Conservation (phyloP, 2,113 vertebrate species). For the Ceuthmochares aereus region DNA sequence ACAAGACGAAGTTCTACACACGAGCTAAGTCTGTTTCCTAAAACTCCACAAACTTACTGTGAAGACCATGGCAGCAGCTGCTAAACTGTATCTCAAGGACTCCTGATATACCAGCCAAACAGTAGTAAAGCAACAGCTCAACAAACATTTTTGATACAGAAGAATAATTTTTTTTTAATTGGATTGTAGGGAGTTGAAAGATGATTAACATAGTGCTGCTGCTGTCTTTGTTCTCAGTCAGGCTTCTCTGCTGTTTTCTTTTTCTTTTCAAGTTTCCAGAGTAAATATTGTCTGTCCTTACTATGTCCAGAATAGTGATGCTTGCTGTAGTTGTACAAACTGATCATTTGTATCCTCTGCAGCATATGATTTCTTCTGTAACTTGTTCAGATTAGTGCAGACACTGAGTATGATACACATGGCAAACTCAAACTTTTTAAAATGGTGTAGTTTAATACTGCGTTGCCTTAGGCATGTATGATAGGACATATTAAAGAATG, state of each 20-base stretch:
- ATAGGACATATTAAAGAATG: not conserved
- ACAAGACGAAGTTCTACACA: conserved; percentile 17
- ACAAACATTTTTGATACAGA: not conserved
- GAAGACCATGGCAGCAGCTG: not conserved
- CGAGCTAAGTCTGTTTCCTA: not conserved
- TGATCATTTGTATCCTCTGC: not conserved
- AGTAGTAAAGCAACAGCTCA: not conserved
- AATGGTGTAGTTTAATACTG: not conserved
- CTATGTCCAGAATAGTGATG: not conserved
- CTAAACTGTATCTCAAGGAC: not conserved
- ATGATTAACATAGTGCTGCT: not conserved
- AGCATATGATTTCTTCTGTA: not conserved
- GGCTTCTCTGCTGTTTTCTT: not conserved
- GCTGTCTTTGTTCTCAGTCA: not conserved
- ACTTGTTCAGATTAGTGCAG: not conserved
- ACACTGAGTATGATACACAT: not conserved
- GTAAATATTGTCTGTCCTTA: not conserved
- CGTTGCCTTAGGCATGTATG: not conserved
- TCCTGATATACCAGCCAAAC: not conserved
- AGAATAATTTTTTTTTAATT: not conserved
- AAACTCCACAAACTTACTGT: not conserved
- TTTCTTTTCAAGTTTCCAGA: not conserved
- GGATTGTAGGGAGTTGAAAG: not conserved
- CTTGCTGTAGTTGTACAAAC: not conserved
- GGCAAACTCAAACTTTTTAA: not conserved